phyloP scores from a whole-genome alignment of 2,113 vertebrate genomes.

The Hyla sarda region DNA sequence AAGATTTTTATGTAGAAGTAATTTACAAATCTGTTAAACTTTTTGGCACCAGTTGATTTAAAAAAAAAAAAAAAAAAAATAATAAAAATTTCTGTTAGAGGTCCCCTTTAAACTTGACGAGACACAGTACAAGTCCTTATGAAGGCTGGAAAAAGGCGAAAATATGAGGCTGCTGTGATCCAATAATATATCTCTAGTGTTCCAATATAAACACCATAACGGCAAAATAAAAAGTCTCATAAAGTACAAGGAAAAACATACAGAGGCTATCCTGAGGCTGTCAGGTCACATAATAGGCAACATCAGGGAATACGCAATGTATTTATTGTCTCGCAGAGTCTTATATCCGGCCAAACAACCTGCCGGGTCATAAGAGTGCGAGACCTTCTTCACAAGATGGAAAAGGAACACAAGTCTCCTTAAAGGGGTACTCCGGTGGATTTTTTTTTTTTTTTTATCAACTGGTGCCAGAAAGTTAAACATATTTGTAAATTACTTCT shows the following conservation, averaged over 20 bases:
- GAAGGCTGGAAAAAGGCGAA: background rate
- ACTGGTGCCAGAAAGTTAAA: too few species aligned
- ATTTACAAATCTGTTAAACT: too few species aligned
- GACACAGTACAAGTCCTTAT: background rate
- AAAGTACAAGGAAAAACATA: background rate
- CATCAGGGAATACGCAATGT: background rate
- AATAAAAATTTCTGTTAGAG: too few species aligned
- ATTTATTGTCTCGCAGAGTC: background rate
- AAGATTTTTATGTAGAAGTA: too few species aligned
- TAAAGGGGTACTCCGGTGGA: too few species aligned
- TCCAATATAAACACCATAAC: background rate
- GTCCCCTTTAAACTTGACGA: too few species aligned
- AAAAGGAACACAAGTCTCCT: background rate
- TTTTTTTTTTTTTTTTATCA: too few species aligned
- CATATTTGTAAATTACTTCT: too few species aligned
- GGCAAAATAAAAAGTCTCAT: background rate
- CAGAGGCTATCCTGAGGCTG: background rate
- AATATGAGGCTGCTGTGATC: background rate
- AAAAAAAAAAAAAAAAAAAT: too few species aligned
- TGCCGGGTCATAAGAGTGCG: background rate
- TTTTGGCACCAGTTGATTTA: too few species aligned
- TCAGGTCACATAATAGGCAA: background rate
- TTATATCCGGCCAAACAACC: background rate
- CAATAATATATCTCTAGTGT: too few species aligned
- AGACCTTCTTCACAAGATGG: background rate